These are phyloP conservation scores for Dreissena rostriformis DNA, from an alignment of 1,140 invertebrate species.

Conservation along the genomic window DNA sequence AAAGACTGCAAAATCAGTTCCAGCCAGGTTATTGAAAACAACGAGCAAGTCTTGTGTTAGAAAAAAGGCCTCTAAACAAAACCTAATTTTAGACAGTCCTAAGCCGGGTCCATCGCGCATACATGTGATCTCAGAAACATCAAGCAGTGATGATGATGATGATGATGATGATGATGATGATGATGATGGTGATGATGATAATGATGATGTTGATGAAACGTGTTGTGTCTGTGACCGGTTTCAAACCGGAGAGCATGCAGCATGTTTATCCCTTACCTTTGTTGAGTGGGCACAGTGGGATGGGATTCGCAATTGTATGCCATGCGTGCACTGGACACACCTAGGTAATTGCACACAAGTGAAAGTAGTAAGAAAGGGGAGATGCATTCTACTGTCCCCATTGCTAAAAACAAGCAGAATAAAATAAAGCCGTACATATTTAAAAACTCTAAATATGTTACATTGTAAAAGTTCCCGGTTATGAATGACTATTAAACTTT, in stretches of 20 bases:
- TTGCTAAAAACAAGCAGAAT: neutral
- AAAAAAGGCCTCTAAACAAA: neutral
- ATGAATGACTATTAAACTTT: too few species aligned
- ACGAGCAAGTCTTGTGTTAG: too few species aligned
- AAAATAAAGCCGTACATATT: neutral
- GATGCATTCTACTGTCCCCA: constrained; percentile 19
- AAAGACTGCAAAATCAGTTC: too few species aligned
- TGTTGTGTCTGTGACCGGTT: constrained; percentile 12
- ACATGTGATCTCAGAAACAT: neutral
- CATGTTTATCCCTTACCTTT: neutral
- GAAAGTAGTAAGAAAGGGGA: neutral
- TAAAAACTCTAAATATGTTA: neutral
- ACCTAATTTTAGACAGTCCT: neutral
- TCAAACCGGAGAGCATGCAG: neutral
- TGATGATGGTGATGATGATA: too few species aligned
- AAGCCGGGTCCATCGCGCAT: neutral
- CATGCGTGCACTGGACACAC: constrained; percentile 22
- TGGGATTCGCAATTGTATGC: neutral
- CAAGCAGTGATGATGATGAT: neutral
- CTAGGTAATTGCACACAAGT: constrained; percentile 22
- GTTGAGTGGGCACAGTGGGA: constrained; percentile 1
- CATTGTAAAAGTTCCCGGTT: too few species aligned
- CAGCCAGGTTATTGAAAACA: too few species aligned
- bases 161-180: neutral
- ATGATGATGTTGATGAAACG: neutral